A percentile compares a stretch with the other conserved stretches of the same genome.
Conservation (phyloP, 2,113 vertebrate genomes). For the Festucalex cinctus region DNA sequence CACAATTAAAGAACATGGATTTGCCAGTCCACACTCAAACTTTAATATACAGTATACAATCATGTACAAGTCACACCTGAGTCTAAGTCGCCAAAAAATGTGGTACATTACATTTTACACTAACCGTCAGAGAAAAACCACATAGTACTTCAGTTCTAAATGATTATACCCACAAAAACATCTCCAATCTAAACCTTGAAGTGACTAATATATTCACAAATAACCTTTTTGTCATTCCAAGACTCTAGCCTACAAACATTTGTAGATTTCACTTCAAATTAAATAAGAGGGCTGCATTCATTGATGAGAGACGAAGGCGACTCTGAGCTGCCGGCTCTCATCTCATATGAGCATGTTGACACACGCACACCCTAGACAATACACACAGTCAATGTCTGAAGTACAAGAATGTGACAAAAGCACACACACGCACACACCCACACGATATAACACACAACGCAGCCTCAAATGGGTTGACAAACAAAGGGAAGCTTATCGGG, state of each 20-base stretch:
- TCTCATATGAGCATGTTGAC: constrained; percentile 14
- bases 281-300: constrained; percentile 6
- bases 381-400: constrained; percentile 9
- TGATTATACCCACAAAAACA: neutral
- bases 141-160: neutral
- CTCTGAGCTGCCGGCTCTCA: constrained; percentile 20
- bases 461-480: constrained; percentile 32
- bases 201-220: neutral
- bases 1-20: no score
- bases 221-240: neutral
- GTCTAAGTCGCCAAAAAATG: no score
- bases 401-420: constrained; percentile 6
- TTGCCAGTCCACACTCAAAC: no score
- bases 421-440: neutral
- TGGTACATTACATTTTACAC: neutral
- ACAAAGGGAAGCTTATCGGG: constrained; percentile 56
- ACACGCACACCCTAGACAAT: constrained; percentile 2
- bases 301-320: constrained; percentile 36
- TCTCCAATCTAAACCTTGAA: neutral
- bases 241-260: neutral
- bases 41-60: no score
- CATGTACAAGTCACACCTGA: no score
- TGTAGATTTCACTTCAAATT: neutral
- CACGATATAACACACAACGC: neutral
- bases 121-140: neutral